Percentiles rank a stretch among this genome's conserved stretches.
phyloP scores from a whole-genome alignment of 2,113 vertebrate species.

The Microtus pennsylvanicus region DNA sequence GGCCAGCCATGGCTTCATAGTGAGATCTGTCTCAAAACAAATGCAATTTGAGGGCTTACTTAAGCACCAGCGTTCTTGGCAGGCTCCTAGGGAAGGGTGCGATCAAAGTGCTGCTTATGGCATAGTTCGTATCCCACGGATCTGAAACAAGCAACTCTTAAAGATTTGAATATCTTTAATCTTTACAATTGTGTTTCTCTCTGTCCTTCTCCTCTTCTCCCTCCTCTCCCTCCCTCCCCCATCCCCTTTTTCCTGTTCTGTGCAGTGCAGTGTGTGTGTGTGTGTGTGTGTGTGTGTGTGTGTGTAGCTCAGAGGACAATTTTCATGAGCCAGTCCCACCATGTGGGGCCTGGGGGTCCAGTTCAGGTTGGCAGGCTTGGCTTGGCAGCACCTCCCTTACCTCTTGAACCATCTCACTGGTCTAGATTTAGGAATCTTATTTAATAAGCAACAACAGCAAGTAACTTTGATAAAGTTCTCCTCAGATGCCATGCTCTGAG shows the following conservation, averaged over 20 bases:
- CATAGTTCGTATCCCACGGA: neutral
- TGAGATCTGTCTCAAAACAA: neutral
- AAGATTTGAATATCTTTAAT: constrained; percentile 10
- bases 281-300: too few relatives aligned
- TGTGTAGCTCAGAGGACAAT: neutral
- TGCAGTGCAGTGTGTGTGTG: neutral
- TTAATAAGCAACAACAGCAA: neutral
- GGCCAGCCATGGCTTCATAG: neutral
- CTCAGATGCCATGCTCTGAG: neutral
- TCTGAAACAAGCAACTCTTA: neutral
- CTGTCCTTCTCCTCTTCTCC: neutral
- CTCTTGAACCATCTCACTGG: neutral
- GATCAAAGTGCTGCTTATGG: neutral
- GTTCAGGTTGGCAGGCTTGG: neutral
- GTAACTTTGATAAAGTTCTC: constrained; percentile 40
- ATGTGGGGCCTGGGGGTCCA: too few relatives aligned
- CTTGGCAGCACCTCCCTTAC: neutral
- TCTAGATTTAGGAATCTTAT: neutral
- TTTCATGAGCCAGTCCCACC: too few relatives aligned
- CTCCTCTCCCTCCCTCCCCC: neutral
- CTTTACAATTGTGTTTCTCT: neutral
- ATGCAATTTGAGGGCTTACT: neutral
- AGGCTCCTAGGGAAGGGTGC: neutral
- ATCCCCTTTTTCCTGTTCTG: rapidly evolving
- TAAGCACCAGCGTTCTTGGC: neutral